Evolutionary conservation across 1,140 invertebrate species (phyloP).

Genomic region (Thaumetopoea pityocampa): DNA sequence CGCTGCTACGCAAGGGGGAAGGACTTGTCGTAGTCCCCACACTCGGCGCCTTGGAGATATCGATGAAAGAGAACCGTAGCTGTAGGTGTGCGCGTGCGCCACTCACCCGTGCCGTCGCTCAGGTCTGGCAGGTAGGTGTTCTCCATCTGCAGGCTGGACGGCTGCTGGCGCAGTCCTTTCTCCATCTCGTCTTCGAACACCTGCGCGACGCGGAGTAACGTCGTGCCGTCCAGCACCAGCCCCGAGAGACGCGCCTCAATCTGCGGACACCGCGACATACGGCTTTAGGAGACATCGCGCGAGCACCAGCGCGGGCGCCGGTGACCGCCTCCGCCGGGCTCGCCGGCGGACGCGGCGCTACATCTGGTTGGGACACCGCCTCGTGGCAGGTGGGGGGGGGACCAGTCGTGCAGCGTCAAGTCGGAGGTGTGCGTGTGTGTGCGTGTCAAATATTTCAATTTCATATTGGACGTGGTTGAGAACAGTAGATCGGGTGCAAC

Average conservation of each 20-base stretch:
- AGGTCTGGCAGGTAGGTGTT: slow-evolving; percentile 95
- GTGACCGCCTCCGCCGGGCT: not conserved
- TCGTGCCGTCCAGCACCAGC: slow-evolving; percentile 42
- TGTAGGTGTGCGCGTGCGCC: not conserved
- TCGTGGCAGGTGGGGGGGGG: too few species aligned
- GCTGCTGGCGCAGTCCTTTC: slow-evolving; percentile 84
- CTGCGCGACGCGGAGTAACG: slow-evolving; percentile 49
- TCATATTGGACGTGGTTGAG: too few species aligned
- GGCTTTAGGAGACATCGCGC: not conserved
- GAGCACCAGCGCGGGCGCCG: too few species aligned
- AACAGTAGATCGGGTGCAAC: too few species aligned
- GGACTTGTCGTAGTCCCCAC: too few species aligned
- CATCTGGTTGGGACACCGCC: too few species aligned
- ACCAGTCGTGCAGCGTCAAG: too few species aligned
- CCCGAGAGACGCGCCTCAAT: slow-evolving; percentile 34
- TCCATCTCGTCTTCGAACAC: slow-evolving; percentile 81
- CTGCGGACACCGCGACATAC: slow-evolving; percentile 26
- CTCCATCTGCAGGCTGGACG: slow-evolving; percentile 84
- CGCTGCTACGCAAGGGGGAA: too few species aligned
- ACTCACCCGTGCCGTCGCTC: slow-evolving; percentile 90
- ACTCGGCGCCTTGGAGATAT: too few species aligned
- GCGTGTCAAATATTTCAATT: too few species aligned
- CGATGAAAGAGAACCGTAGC: too few species aligned
- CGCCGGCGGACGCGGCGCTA: not conserved
- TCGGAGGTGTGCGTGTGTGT: too few species aligned